Evolutionary conservation across 2,797 vertebrate genomes (phyloP).

Genomic region (Odontamblyopus lacepedii): DNA sequence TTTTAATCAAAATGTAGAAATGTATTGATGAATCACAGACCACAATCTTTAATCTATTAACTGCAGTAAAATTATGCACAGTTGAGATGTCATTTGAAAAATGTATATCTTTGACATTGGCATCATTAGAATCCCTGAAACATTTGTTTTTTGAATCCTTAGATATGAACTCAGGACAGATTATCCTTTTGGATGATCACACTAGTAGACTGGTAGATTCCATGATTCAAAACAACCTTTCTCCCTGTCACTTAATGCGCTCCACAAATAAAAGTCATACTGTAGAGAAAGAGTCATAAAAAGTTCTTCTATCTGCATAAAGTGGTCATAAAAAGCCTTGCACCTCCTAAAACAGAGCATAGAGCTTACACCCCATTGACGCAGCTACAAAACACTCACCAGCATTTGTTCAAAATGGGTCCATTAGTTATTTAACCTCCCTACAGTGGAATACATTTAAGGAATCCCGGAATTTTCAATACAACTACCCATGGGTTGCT

Average conservation of each 20-base stretch:
- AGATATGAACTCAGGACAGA: constrained; percentile 69
- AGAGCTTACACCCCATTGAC: constrained; percentile 49
- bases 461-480: constrained; percentile 15
- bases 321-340: constrained; percentile 66
- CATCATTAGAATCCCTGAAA: constrained; percentile 36
- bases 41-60: not conserved
- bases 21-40: not conserved
- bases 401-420: constrained; percentile 37
- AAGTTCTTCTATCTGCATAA: constrained; percentile 68
- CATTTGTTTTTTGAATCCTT: constrained; percentile 61
- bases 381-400: constrained; percentile 41
- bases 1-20: not conserved
- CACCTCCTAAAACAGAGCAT: constrained; percentile 58
- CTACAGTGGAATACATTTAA: constrained; percentile 52
- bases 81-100: not conserved
- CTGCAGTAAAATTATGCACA: not conserved
- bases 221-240: constrained; percentile 27
- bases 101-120: not conserved
- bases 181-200: constrained; percentile 45
- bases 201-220: constrained; percentile 53
- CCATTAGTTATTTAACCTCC: constrained; percentile 65
- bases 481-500: constrained; percentile 11
- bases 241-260: constrained; percentile 59
- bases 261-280: constrained; percentile 68
- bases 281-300: constrained; percentile 74